Evolutionary conservation across 1,140 invertebrate species (phyloP), one percentile per base, ranked within the genome.

Genomic region (Saxidomus purpurata): DNA sequence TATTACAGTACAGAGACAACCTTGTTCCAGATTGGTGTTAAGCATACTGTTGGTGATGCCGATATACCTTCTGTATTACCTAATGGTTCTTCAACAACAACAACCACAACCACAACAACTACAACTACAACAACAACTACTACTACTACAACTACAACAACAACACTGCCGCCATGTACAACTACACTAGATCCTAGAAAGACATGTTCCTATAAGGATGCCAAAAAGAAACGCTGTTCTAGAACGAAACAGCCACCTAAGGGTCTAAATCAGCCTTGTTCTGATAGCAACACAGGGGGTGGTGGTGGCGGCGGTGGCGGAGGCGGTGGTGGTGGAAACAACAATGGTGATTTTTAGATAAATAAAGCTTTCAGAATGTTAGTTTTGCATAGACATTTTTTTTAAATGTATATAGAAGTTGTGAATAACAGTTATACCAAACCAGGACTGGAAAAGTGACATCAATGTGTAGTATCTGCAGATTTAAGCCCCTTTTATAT

Each of bases 1-100:
- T 87, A 38, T 87, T 89, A 67, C 61, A 91, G 90, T 36, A 87
- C 86, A 69, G 90, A 90, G 61, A 76, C 84, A 3, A 91, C 90
- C 19, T 59, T 55, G 19, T 91, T 69, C 69, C 67, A 91, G 19
- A 90, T 91, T n/a, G 90, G 88, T 17, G 63, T 91, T 17, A 91
- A 91, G 38, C 90, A 91, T 63, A 52, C 47, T 8, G 69, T 40
- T 22, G 63, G 36, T 28, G 85, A 84, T 71, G 43, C 63, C 69
- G 69, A 91, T 19, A 25, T 88, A 38, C 71, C 79, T 63, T 34
- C 71, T 25, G 25, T 38, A 22, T 28, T 38, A 17, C 28, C 19
- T 36, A 77, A 59, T 34, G 40, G 17, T 11, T 61, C 80, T 47
- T 22, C 63, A 15, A 63, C 59, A 1, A 63, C 59, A 9, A 90